Conservation (phyloP, 2,113 vertebrate genomes). For the Periophthalmus modestus region DNA sequence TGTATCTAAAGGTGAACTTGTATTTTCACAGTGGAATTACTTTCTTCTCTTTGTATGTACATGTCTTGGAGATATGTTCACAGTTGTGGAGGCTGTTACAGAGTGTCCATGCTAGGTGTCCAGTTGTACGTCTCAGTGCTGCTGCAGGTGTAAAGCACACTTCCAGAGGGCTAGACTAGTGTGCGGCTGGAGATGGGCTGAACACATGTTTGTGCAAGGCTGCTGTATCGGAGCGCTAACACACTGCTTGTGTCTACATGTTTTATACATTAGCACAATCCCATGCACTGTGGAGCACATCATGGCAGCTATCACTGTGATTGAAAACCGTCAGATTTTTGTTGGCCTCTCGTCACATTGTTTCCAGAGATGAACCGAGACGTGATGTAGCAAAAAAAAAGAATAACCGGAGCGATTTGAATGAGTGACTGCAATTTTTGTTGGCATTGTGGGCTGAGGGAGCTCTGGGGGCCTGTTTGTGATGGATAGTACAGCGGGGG, state of each 20-base stretch:
- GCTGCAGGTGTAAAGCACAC: conserved; percentile 32
- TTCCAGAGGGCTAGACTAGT: conserved; percentile 21
- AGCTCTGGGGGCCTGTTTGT: conserved; percentile 45
- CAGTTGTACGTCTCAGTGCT: conserved; percentile 2
- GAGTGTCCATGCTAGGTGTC: conserved; percentile 17
- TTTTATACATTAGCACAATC: conserved; percentile 17
- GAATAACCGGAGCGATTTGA: conserved; percentile 35
- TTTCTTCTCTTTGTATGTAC: neutral
- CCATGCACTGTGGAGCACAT: conserved; percentile 23
- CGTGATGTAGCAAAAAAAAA: conserved; percentile 30
- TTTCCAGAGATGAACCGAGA: conserved; percentile 34
- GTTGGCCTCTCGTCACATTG: conserved; percentile 18
- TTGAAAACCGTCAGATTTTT: conserved; percentile 19
- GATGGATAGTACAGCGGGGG: conserved; percentile 47
- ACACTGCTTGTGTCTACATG: conserved; percentile 6
- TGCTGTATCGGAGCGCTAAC: conserved; percentile 15
- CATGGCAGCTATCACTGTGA: conserved; percentile 24
- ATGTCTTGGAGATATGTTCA: conserved; percentile 3
- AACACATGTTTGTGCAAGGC: conserved; percentile 12
- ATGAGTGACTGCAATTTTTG: conserved; percentile 51
- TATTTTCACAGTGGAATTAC: neutral
- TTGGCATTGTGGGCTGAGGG: conserved; percentile 31
- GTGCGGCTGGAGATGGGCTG: conserved; percentile 1
- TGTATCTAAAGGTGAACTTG: neutral
- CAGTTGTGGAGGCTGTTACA: conserved; percentile 10